Base-by-base conservation (phyloP, 2,797 vertebrate genomes). In the Macropodus opercularis region DNA sequence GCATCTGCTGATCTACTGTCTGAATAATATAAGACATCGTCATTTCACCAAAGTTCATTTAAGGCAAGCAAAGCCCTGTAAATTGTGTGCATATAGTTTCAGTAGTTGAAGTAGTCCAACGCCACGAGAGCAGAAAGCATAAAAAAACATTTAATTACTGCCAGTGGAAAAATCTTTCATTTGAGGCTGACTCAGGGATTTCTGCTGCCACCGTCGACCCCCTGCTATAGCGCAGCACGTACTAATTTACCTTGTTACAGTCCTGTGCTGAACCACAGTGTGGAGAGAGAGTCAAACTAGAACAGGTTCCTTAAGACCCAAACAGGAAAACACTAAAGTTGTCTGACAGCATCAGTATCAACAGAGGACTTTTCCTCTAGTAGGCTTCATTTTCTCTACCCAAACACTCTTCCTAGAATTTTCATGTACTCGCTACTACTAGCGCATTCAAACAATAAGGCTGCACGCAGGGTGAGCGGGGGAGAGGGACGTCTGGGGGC, bases 381-480 rank as follows among this genome's bases (percentile, higher is more conserved):
- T 31, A 9, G 26, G 6, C 51, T 63, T 69, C 61, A 77, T 63
- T 77, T 74, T 40, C 62, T 69, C 41, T 29, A 69, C 70, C 46
- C 78, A 80, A 79, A 83, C 73, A 69, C 65, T 81, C 63, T 90
- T 83, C 84, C 87, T 84, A 85, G 78, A 79, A 81, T 87, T 86
- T 83, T 53, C 44, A 83, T 84, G 75, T 41, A 75, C 70, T 80
- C 27, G 34, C 71, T 62, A 56, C 63, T 73, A 86, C 78, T 72
- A 82, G 87, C 81, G 77, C 80, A 85, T 67, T 81, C 75, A 83
- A 86, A 90, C 87, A 88, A 89, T 89, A 77, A 35, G 87, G 83
- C 77, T 72, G 57, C 46, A 18, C 63, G 56, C 69, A 12, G 60
- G 44, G 31, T 36, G 27, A 26, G 43, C 38, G 65, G 34, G 42